phyloP scores from a whole-genome alignment of 2,888 invertebrate species.

The Physocephala rufipes region DNA sequence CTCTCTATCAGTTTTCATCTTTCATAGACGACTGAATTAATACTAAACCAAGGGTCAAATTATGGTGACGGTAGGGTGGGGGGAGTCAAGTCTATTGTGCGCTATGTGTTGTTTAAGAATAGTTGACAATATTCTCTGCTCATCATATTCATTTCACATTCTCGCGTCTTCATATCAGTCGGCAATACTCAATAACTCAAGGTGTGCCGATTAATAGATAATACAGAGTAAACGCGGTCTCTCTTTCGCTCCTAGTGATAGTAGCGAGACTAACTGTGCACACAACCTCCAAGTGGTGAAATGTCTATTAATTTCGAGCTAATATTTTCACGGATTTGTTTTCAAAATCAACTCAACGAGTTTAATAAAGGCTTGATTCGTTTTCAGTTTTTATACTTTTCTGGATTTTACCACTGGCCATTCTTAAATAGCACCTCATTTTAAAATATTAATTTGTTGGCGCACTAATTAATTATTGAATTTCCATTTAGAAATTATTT shows the following conservation, averaged over 20 bases:
- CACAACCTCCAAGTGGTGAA: too few relatives aligned
- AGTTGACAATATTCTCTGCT: conserved; percentile 17
- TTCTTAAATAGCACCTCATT: too few relatives aligned
- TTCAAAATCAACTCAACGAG: too few relatives aligned
- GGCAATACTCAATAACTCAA: background rate
- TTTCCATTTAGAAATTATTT: too few relatives aligned
- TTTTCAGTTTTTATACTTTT: too few relatives aligned
- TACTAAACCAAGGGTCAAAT: conserved; percentile 19
- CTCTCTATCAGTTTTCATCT: background rate
- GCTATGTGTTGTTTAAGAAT: background rate
- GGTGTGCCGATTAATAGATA: conserved; percentile 4
- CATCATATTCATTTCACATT: background rate
- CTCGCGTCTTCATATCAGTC: background rate
- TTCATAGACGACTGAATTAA: conserved; percentile 4
- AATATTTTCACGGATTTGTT: too few relatives aligned
- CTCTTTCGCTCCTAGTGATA: background rate
- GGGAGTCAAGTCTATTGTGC: background rate
- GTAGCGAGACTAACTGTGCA: background rate
- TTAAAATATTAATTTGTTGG: too few relatives aligned
- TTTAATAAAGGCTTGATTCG: too few relatives aligned
- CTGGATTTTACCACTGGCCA: too few relatives aligned
- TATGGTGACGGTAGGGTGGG: too few relatives aligned
- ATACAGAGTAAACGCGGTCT: background rate
- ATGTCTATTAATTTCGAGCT: too few relatives aligned
- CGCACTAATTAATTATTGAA: too few relatives aligned